Percentiles rank a stretch among this genome's conserved stretches.
phyloP scores from a whole-genome alignment of 2,888 invertebrate species.

The Thymelicus lineola region DNA sequence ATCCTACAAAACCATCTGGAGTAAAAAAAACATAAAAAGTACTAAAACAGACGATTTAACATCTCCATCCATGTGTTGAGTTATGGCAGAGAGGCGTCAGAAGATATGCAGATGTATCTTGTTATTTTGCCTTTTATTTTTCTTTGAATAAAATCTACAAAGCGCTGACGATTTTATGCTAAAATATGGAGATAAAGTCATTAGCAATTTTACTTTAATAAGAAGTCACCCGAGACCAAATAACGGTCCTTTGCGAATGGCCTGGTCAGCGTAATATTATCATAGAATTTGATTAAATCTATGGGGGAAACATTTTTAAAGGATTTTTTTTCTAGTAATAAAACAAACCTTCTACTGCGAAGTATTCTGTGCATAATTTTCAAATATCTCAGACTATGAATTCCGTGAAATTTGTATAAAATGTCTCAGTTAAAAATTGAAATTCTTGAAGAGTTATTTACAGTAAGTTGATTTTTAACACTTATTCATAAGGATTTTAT shows the following conservation, averaged over 20 bases:
- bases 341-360: slow-evolving; percentile 30
- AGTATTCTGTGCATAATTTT: slow-evolving; percentile 3
- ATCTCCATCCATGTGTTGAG: slow-evolving; percentile 68
- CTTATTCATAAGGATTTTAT: no score
- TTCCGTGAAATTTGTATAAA: slow-evolving; percentile 1
- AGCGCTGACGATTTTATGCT: slow-evolving; percentile 77
- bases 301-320: slow-evolving; percentile 46
- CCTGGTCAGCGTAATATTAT: slow-evolving; percentile 68
- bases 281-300: slow-evolving; percentile 52
- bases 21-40: slow-evolving; percentile 52
- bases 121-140: slow-evolving; percentile 64
- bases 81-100: slow-evolving; percentile 66
- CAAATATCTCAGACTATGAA: not conserved
- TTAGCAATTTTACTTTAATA: slow-evolving; percentile 77
- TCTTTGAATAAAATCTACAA: slow-evolving; percentile 60
- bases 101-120: slow-evolving; percentile 77
- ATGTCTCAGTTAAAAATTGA: no score
- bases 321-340: slow-evolving; percentile 48
- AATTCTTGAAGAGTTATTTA: no score
- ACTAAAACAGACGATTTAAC: slow-evolving; percentile 46
- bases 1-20: slow-evolving; percentile 55
- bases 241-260: slow-evolving; percentile 55
- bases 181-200: slow-evolving; percentile 82
- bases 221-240: slow-evolving; percentile 64
- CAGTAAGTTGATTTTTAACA: no score